Evolutionary conservation across 2,113 vertebrate genomes (phyloP).

Genomic region (Galeopterus variegatus): DNA sequence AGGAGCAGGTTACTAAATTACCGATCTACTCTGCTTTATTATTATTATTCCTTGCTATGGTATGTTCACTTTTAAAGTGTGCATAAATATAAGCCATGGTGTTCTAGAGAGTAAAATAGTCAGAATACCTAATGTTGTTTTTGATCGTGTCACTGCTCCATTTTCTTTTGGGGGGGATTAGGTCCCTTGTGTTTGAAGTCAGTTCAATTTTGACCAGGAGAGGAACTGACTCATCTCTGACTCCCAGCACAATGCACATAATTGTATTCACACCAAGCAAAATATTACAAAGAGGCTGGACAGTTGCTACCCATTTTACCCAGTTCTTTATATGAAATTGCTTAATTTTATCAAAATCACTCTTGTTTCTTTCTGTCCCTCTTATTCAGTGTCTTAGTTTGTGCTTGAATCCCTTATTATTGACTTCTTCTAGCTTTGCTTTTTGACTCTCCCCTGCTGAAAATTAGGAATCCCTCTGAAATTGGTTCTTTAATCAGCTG

Average conservation of each 20-base stretch:
- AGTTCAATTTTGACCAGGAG: not conserved
- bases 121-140: not conserved
- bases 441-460: not conserved
- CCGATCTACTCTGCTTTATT: not conserved
- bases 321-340: not conserved
- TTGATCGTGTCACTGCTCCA: not conserved
- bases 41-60: not conserved
- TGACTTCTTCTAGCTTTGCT: not conserved
- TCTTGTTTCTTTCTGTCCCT: not conserved
- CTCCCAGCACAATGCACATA: not conserved
- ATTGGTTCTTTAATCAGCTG: not conserved
- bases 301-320: not conserved
- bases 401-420: not conserved
- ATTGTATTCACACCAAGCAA: not conserved
- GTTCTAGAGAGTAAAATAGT: not conserved
- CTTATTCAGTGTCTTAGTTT: not conserved
- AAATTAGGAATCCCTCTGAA: not conserved
- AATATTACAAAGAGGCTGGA: not conserved
- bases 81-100: not conserved
- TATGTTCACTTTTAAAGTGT: not conserved
- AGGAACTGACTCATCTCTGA: not conserved
- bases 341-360: not conserved
- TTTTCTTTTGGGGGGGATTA: not conserved
- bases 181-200: not conserved
- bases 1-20: not conserved